These are phyloP conservation scores for Phrixothrix hirtus DNA, from an alignment of 2,888 invertebrate species.

Conservation along the genomic window DNA sequence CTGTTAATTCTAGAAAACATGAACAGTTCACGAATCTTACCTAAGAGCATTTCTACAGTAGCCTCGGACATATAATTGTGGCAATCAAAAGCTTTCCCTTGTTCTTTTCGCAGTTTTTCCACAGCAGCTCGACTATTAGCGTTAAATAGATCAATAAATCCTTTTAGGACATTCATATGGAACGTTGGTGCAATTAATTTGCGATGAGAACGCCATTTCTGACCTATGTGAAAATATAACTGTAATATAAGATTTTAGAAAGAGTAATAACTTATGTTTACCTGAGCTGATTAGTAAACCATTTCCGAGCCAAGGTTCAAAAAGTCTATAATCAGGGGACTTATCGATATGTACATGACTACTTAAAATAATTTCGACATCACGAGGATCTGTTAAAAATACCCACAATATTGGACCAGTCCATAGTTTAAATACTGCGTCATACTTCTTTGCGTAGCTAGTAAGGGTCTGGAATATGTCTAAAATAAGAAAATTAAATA, in stretches of 20 bases:
- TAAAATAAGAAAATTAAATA: too few species aligned
- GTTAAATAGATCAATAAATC: conserved; percentile 84
- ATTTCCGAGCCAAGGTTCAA: conserved; percentile 83
- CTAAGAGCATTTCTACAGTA: conserved; percentile 77
- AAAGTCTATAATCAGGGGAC: conserved; percentile 76
- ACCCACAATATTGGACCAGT: too few species aligned
- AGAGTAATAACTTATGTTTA: conserved; percentile 43
- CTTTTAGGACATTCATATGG: conserved; percentile 84
- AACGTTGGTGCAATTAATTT: conserved; percentile 87
- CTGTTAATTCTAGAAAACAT: too few species aligned
- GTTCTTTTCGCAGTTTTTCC: conserved; percentile 70
- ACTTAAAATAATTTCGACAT: conserved; percentile 76
- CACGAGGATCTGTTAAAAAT: too few species aligned
- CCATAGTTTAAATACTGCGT: too few species aligned
- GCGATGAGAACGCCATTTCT: too few species aligned
- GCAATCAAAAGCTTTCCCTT: too few species aligned
- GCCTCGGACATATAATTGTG: conserved; percentile 80
- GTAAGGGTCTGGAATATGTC: too few species aligned
- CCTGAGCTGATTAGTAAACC: conserved; percentile 81
- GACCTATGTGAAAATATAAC: conserved; percentile 60
- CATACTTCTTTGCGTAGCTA: too few species aligned
- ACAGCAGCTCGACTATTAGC: conserved; percentile 78
- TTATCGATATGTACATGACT: conserved; percentile 83
- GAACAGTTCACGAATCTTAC: conserved; percentile 56
- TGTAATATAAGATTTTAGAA: not conserved